These are phyloP conservation scores for Ophioninae sp. DNA, from an alignment of 2,888 invertebrate genomes.

Conservation along the genomic window DNA sequence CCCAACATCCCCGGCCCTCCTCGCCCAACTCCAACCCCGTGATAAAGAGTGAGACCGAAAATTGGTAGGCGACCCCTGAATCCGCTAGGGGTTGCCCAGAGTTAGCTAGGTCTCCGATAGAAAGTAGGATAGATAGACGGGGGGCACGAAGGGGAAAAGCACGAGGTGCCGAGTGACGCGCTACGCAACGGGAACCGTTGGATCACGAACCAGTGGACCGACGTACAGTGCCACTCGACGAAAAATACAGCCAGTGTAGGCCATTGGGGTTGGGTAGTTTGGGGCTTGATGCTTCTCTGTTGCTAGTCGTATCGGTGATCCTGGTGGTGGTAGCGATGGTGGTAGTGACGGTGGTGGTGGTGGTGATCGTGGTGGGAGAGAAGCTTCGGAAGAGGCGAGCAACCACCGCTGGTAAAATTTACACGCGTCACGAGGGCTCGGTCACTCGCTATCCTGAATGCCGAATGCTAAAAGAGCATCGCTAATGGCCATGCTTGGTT, in stretches of 20 bases:
- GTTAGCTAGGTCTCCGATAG: constrained; percentile 50
- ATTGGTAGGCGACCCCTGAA: constrained; percentile 38
- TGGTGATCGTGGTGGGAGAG: constrained; percentile 21
- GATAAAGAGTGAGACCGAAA: constrained; percentile 54
- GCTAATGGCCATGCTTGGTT: constrained; percentile 81
- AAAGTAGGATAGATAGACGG: constrained; percentile 57
- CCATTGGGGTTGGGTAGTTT: constrained; percentile 29
- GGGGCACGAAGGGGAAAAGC: constrained; percentile 38
- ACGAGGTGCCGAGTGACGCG: constrained; percentile 61
- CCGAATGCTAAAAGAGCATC: constrained; percentile 80
- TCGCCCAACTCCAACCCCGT: constrained; percentile 1
- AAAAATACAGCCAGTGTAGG: constrained; percentile 77
- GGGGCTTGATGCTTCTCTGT: too few species aligned
- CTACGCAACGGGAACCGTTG: constrained; percentile 51
- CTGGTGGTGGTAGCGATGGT: constrained; percentile 26
- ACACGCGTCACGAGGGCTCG: constrained; percentile 78
- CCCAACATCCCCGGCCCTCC: too few species aligned
- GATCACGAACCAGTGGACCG: constrained; percentile 62
- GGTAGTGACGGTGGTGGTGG: constrained; percentile 15
- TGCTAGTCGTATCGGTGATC: too few species aligned
- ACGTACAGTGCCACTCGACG: constrained; percentile 77
- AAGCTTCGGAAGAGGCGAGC: constrained; percentile 65
- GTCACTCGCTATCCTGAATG: constrained; percentile 72
- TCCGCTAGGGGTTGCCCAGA: constrained; percentile 34
- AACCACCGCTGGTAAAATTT: constrained; percentile 80